These are phyloP conservation scores for Lepus townsendii DNA, from an alignment of 2,797 vertebrate genomes.

Conservation along the genomic window DNA sequence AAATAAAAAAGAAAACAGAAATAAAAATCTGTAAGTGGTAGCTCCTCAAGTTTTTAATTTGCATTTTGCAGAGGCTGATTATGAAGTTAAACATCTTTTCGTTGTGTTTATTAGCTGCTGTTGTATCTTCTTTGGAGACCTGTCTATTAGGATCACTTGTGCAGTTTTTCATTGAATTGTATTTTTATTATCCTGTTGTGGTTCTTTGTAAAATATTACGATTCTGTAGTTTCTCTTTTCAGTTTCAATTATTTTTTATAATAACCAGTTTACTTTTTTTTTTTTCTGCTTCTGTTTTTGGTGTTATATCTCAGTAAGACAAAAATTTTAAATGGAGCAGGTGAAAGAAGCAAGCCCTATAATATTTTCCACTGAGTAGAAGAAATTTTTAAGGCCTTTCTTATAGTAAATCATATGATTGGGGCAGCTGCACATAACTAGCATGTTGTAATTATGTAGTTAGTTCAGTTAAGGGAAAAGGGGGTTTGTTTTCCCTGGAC, in stretches of 20 bases:
- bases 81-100: not conserved
- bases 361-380: not conserved
- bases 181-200: not conserved
- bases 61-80: not conserved
- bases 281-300: slow-evolving; percentile 32
- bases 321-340: not conserved
- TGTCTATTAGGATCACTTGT: not conserved
- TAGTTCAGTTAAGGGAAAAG: not conserved
- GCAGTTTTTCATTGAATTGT: not conserved
- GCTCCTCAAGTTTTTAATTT: not conserved
- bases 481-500: not conserved
- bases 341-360: not conserved
- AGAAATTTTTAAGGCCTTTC: slow-evolving; percentile 35
- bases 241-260: slow-evolving; percentile 40
- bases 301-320: not conserved
- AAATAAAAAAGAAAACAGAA: not conserved
- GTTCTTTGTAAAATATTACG: slow-evolving; percentile 37
- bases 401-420: not conserved
- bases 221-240: slow-evolving; percentile 13
- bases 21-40: slow-evolving; percentile 45
- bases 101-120: not conserved
- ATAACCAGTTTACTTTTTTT: not conserved
- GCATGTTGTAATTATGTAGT: slow-evolving; percentile 4
- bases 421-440: not conserved
- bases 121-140: not conserved